These are phyloP conservation scores for Atethmia centrago DNA, from an alignment of 2,888 invertebrate species.

Conservation along the genomic window DNA sequence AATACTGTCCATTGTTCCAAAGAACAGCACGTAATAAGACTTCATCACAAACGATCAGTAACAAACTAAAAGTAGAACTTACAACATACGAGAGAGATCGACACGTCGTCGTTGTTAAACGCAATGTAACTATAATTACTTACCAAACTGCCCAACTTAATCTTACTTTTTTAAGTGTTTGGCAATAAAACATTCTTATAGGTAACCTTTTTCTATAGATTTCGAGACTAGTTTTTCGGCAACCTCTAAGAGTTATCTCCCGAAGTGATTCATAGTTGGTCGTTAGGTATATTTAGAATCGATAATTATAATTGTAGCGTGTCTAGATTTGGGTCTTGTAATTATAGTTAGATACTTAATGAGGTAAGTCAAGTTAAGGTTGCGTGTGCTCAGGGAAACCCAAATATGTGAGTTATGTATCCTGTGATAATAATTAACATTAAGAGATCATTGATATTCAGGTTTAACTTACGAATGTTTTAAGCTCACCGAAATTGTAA, in stretches of 20 bases:
- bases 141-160: neutral
- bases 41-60: neutral
- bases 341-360: slow-evolving; percentile 23
- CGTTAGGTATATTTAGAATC: slow-evolving; percentile 14
- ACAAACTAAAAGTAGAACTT: slow-evolving; percentile 4
- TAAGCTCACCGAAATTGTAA: neutral
- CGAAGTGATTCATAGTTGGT: slow-evolving; percentile 33
- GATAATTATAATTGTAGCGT: slow-evolving; percentile 47
- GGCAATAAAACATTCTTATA: slow-evolving; percentile 5
- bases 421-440: slow-evolving; percentile 19
- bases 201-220: slow-evolving; percentile 18
- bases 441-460: slow-evolving; percentile 1
- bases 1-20: slow-evolving; percentile 21
- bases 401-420: slow-evolving; percentile 27
- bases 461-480: neutral
- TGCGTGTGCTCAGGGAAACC: slow-evolving; percentile 38
- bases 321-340: slow-evolving; percentile 25
- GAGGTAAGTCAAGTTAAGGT: slow-evolving; percentile 6
- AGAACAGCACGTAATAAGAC: slow-evolving; percentile 1
- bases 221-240: slow-evolving; percentile 27
- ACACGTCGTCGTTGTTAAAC: slow-evolving; percentile 31
- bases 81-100: slow-evolving; percentile 8
- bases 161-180: slow-evolving; percentile 13
- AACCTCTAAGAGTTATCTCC: slow-evolving; percentile 2
- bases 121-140: slow-evolving; percentile 3